A percentile compares a stretch with the other conserved stretches of the same genome.
These are phyloP conservation scores for Leptodactylus fallax DNA, from an alignment of 2,797 vertebrate species.

Conservation along the genomic window DNA sequence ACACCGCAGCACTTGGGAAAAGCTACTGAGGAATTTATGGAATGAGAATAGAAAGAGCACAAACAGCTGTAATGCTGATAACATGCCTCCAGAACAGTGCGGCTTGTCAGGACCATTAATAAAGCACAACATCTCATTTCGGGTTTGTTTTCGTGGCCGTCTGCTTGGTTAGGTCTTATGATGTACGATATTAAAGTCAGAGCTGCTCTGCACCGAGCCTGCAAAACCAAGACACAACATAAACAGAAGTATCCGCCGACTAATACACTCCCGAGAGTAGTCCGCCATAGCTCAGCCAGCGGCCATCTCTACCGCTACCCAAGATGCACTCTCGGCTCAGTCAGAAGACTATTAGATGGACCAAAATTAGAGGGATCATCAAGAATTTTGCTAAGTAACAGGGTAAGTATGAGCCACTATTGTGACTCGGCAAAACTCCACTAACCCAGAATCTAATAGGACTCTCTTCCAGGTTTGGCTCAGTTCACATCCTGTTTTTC, in stretches of 20 bases:
- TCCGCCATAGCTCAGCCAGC: too few species aligned
- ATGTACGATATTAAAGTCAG: neutral
- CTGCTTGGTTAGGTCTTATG: neutral
- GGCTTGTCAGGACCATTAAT: neutral
- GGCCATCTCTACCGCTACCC: neutral
- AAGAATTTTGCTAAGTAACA: too few species aligned
- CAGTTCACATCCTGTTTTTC: too few species aligned
- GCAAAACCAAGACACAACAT: neutral
- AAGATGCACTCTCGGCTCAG: too few species aligned
- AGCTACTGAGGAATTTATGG: constrained; percentile 17
- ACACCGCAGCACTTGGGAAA: neutral
- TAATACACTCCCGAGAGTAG: too few species aligned
- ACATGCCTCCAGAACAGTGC: neutral
- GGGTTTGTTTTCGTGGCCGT: neutral
- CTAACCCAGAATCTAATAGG: too few species aligned
- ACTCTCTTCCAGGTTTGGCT: too few species aligned
- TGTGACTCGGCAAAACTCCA: too few species aligned
- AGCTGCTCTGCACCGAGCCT: neutral
- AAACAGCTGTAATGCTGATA: neutral
- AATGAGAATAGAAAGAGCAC: constrained; percentile 20
- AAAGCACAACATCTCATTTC: neutral
- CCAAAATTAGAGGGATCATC: too few species aligned
- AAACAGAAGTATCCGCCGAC: too few species aligned
- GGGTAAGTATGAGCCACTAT: too few species aligned
- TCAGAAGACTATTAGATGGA: too few species aligned